These are phyloP conservation scores for Gallinago stenura DNA, from an alignment of 2,797 vertebrate genomes.

Conservation along the genomic window DNA sequence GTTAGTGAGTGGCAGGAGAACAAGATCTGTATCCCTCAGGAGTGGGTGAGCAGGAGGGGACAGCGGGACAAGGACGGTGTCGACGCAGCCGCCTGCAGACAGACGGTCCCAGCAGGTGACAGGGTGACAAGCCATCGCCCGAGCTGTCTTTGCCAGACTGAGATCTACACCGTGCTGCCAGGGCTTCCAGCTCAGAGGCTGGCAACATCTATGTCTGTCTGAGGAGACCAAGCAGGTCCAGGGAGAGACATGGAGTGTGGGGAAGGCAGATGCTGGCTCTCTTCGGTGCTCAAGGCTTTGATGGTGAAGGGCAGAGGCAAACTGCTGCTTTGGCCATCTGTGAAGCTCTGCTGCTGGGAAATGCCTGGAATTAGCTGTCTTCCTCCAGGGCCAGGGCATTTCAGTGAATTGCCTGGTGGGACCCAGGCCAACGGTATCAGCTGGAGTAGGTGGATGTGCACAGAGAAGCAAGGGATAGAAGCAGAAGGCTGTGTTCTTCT, in stretches of 20 bases:
- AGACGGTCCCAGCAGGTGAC: not conserved
- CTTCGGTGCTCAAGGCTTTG: accelerated
- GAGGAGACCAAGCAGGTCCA: not conserved
- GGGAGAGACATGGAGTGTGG: accelerated
- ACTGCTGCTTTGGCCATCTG: not conserved
- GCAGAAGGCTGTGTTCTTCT: not conserved
- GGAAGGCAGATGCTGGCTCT: not conserved
- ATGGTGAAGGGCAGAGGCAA: not conserved
- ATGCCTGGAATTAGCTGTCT: not conserved
- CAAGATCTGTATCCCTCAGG: not conserved
- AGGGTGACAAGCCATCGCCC: not conserved
- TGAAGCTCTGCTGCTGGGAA: not conserved
- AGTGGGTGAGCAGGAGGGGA: not conserved
- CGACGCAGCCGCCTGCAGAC: accelerated
- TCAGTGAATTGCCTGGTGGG: not conserved
- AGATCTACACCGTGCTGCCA: not conserved
- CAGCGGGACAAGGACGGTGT: not conserved
- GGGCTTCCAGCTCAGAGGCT: not conserved
- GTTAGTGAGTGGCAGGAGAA: not conserved
- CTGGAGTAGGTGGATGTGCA: not conserved
- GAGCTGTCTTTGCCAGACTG: not conserved
- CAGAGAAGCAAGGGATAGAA: not conserved
- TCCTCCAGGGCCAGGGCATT: not conserved
- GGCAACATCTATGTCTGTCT: not conserved
- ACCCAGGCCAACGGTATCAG: not conserved